These are phyloP conservation scores for Protomyctophum bolini DNA, from an alignment of 2,113 vertebrate genomes.

Conservation along the genomic window DNA sequence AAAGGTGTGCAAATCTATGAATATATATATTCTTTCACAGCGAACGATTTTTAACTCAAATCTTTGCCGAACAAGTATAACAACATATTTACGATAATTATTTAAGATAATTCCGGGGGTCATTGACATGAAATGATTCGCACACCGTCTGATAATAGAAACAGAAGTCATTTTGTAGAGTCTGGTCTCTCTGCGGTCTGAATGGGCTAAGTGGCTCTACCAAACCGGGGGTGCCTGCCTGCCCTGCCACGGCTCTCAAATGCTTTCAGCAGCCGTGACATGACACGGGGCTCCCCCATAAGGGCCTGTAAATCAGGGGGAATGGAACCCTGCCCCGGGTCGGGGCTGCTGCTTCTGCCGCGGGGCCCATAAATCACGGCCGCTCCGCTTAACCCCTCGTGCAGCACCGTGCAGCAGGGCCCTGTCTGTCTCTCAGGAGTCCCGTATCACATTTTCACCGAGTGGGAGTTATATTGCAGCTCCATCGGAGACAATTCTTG, in stretches of 20 bases:
- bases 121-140: too few relatives aligned
- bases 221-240: slow-evolving; percentile 50
- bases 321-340: slow-evolving; percentile 74
- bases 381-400: slow-evolving; percentile 75
- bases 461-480: slow-evolving; percentile 31
- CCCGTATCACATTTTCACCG: slow-evolving; percentile 64
- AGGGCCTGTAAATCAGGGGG: slow-evolving; percentile 78
- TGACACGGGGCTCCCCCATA: slow-evolving; percentile 60
- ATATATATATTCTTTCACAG: too few relatives aligned
- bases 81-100: too few relatives aligned
- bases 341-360: slow-evolving; percentile 58
- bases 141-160: too few relatives aligned
- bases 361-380: slow-evolving; percentile 77
- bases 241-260: slow-evolving; percentile 64
- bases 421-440: slow-evolving; percentile 66
- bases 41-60: too few relatives aligned
- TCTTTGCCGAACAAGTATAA: too few relatives aligned
- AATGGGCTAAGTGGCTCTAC: slow-evolving; percentile 58
- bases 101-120: too few relatives aligned
- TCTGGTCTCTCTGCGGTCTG: too few relatives aligned
- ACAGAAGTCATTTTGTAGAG: too few relatives aligned
- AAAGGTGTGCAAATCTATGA: too few relatives aligned
- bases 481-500: slow-evolving; percentile 20
- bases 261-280: slow-evolving; percentile 79
- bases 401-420: slow-evolving; percentile 60